Evolutionary conservation across 2,113 vertebrate species (phyloP).

Genomic region (Edolisoma coerulescens): DNA sequence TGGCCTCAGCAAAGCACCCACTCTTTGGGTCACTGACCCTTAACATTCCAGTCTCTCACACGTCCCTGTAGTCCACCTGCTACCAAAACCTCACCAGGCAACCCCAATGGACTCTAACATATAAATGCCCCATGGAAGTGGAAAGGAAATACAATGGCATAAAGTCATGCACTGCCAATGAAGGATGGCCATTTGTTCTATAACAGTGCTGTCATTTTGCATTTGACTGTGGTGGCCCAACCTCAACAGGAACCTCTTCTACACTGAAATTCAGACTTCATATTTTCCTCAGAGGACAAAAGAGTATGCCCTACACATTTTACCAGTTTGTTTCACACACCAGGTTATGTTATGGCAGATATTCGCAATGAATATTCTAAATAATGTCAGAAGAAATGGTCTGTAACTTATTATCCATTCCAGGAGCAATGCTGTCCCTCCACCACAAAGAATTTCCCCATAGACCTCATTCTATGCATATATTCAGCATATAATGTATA

Average conservation of each 20-base stretch:
- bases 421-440: neutral
- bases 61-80: neutral
- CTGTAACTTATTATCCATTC: neutral
- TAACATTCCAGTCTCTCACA: neutral
- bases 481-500: conserved; percentile 6
- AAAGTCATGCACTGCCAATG: neutral
- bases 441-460: neutral
- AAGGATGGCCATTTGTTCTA: neutral
- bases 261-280: neutral
- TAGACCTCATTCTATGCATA: neutral
- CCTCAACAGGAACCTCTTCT: neutral
- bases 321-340: neutral
- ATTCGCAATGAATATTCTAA: neutral
- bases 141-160: neutral
- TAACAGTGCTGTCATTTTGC: neutral
- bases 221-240: neutral
- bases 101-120: neutral
- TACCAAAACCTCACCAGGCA: neutral
- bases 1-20: neutral
- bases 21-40: neutral
- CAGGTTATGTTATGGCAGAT: neutral
- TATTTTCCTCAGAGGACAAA: neutral
- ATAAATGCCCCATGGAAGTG: neutral
- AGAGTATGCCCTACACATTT: neutral
- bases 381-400: neutral